phyloP scores from a whole-genome alignment of 2,113 vertebrate genomes.

The Neolamprologus brichardi region DNA sequence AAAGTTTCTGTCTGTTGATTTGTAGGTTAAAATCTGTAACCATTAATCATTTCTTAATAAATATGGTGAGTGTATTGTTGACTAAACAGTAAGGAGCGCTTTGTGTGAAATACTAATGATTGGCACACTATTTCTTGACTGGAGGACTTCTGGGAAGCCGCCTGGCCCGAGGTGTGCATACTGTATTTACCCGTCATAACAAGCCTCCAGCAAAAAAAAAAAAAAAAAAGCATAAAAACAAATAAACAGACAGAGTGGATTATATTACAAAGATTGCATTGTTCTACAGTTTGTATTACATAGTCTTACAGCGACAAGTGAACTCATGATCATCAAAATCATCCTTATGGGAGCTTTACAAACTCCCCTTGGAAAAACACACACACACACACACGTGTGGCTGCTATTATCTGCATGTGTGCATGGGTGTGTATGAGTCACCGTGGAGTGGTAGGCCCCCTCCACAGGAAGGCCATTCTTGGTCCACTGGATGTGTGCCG shows the following conservation, averaged over 20 bases:
- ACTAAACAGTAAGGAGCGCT: background rate
- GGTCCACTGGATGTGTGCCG: constrained; percentile 86
- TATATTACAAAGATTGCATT: background rate
- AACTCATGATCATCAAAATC: background rate
- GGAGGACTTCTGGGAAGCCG: background rate
- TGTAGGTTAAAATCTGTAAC: background rate
- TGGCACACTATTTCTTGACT: background rate
- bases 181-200: background rate
- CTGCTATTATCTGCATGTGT: background rate
- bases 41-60: background rate
- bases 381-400: background rate
- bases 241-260: background rate
- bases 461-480: constrained; percentile 80
- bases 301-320: background rate
- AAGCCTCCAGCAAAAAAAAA: background rate
- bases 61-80: background rate
- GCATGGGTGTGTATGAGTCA: constrained; percentile 56
- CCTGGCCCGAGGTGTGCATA: background rate
- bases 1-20: background rate
- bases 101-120: background rate
- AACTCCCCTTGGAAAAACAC: background rate
- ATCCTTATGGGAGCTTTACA: background rate
- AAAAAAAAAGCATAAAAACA: background rate
- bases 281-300: background rate
- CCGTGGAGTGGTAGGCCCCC: constrained; percentile 81